A percentile compares a stretch with the other conserved stretches of the same genome.
Evolutionary conservation across 2,113 vertebrate species (phyloP).

Genomic region (Chloebia gouldiae): DNA sequence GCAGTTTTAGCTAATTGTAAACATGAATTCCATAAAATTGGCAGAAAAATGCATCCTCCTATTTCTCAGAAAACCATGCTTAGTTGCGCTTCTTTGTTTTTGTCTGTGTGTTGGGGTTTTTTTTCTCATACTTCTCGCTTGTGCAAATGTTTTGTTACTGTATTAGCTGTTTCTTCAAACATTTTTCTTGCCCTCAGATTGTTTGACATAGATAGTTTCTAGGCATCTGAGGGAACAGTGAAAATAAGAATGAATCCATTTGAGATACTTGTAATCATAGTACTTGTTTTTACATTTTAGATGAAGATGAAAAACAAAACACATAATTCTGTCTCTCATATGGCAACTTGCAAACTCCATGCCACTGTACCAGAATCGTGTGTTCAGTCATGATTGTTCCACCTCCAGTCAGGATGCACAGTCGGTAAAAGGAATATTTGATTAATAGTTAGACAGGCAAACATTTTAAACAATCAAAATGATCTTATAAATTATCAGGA

Average conservation of each 20-base stretch:
- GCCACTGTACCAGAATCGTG: background rate
- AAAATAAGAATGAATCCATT: background rate
- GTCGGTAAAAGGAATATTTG: background rate
- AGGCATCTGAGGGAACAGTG: background rate
- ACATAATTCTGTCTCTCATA: background rate
- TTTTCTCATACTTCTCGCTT: background rate
- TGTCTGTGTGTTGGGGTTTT: background rate
- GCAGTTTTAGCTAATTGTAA: background rate
- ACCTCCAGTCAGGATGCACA: background rate
- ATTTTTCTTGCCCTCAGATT: background rate
- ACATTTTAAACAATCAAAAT: background rate
- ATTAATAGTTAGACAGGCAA: background rate
- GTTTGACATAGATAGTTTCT: background rate
- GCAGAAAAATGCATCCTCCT: background rate
- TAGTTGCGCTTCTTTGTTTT: background rate
- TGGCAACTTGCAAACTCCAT: background rate
- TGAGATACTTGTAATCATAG: background rate
- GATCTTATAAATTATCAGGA: background rate
- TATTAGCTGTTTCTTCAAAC: background rate
- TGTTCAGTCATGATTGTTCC: background rate
- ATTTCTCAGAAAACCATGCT: background rate
- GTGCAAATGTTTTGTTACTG: background rate
- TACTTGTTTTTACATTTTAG: background rate
- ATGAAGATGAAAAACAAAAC: background rate
- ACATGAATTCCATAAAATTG: background rate